A percentile compares a stretch with the other conserved stretches of the same genome.
Evolutionary conservation across 2,888 invertebrate genomes (phyloP).

Genomic region (Lapara coniferarum): DNA sequence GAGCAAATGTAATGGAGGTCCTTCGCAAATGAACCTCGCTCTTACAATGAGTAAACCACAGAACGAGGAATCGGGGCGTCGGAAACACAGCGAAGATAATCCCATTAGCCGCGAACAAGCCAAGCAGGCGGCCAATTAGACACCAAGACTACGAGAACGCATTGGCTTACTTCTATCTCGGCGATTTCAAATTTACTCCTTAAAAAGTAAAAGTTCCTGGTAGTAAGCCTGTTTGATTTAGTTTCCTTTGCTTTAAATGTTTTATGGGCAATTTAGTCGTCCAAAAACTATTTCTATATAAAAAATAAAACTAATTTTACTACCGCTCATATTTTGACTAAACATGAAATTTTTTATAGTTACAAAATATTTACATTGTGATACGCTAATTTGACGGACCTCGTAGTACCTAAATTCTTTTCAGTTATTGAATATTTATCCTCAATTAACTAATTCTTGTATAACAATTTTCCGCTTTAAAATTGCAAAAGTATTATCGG

Average conservation of each 20-base stretch:
- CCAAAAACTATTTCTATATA: no score
- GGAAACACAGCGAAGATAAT: constrained; percentile 56
- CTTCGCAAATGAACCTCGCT: constrained; percentile 25
- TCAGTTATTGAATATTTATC: no score
- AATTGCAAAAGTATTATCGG: not conserved
- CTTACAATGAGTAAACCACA: constrained; percentile 50
- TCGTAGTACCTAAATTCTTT: no score
- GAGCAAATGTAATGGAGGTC: constrained; percentile 28
- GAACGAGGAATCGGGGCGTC: constrained; percentile 50
- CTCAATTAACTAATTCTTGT: no score
- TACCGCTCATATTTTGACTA: not conserved
- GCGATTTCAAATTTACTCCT: constrained; percentile 30
- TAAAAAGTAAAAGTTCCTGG: constrained; percentile 12
- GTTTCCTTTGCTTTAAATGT: not conserved
- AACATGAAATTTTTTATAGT: no score
- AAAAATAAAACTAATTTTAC: not conserved
- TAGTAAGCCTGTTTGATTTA: not conserved
- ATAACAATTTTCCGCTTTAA: not conserved
- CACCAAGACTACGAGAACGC: constrained; percentile 46
- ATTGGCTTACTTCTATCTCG: constrained; percentile 30
- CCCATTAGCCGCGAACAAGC: constrained; percentile 59
- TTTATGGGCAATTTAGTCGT: not conserved
- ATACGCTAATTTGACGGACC: no score
- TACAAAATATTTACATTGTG: no score
- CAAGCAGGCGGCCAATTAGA: constrained; percentile 59